Percentiles rank a stretch among this genome's conserved stretches.
Conservation (phyloP, 37 sponge, comb jelly and placozoan species). For the Petrosia ficiformis region DNA sequence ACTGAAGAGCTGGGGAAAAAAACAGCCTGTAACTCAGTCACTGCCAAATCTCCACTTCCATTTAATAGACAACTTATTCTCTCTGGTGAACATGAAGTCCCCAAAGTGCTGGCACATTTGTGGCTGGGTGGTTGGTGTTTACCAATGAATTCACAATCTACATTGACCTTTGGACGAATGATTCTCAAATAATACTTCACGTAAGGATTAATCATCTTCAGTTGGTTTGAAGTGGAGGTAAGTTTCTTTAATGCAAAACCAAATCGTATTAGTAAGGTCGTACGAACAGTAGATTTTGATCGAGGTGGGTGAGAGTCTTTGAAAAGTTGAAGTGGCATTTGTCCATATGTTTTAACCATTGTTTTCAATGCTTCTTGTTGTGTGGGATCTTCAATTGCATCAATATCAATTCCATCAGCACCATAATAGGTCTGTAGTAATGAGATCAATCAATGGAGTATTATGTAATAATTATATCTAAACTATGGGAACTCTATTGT, state of each 20-base stretch:
- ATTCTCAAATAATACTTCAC: conserved; percentile 17
- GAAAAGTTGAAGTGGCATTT: conserved; percentile 93
- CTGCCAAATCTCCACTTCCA: conserved; percentile 52
- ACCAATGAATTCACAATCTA: conserved; percentile 69
- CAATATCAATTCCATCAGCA: conserved; percentile 75
- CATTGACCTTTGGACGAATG: conserved; percentile 12
- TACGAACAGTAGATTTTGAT: conserved; percentile 50
- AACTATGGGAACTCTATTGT: too few relatives aligned
- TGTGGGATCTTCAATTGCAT: conserved; percentile 55
- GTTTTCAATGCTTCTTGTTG: conserved; percentile 74
- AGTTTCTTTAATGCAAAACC: conserved; percentile 42
- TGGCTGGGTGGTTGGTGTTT: background rate
- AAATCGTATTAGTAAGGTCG: conserved; percentile 20
- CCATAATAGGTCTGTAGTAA: conserved; percentile 77
- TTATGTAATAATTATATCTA: too few relatives aligned
- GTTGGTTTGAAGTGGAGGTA: conserved; percentile 10
- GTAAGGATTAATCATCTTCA: conserved; percentile 7
- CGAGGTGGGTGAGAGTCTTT: conserved; percentile 80
- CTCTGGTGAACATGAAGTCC: conserved; percentile 29
- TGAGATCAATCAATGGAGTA: too few relatives aligned
- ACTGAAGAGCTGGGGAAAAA: conserved; percentile 56
- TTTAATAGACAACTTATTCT: conserved; percentile 23
- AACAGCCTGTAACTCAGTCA: conserved; percentile 23
- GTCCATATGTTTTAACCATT: conserved; percentile 94
- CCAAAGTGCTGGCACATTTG: background rate